Evolutionary conservation across 2,113 vertebrate species (phyloP), one percentile per base, ranked within the genome.

Genomic region (Tonatia bakeri): DNA sequence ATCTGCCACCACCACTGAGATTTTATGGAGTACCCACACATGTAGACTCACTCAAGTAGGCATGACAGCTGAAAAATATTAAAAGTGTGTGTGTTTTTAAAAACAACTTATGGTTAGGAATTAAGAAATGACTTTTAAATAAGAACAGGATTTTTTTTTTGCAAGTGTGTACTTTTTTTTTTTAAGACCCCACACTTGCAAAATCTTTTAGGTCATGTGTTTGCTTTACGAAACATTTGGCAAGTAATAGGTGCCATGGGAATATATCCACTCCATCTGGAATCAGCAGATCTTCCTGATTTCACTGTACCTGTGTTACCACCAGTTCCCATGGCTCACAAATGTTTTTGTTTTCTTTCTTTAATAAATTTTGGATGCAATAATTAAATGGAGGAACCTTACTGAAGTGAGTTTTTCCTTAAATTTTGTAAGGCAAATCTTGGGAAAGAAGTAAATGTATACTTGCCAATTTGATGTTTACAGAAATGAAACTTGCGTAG

Each of bases 221-320:
- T 98, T 99, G 98, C 98, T 98, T 98, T 98, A 98, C 1, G 43
- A 98, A 98, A 98, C 98, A 98, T 98, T 99, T 98, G 98, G 98
- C 98, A 98, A 98, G 98, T 98, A 98, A 98, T 98, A 97, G 98
- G 98, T 98, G 98, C 98, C 98, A 97, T 97, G 98, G 98, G 98
- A 98, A 97, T 98, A 95, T 96, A 98, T 98, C 98, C 98, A 97
- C 97, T 98, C 98, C 98, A 98, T 98, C 98, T 98, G 98, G 98
- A 98, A 98, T 98, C 98, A 97, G 98, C 98, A 98, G 98, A 98
- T 97, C 98, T 59, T 98, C 97, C 98, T 98, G 97, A 94, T 98
- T 98, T 97, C 94, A 83, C 97, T 97, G 96, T 98, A 98, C 98
- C 98, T 98, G 98, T 98, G 97, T 98, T 98, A 97, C 98, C 97